Conservation (phyloP, 2,888 invertebrate species). For the Autographa pulchrina region DNA sequence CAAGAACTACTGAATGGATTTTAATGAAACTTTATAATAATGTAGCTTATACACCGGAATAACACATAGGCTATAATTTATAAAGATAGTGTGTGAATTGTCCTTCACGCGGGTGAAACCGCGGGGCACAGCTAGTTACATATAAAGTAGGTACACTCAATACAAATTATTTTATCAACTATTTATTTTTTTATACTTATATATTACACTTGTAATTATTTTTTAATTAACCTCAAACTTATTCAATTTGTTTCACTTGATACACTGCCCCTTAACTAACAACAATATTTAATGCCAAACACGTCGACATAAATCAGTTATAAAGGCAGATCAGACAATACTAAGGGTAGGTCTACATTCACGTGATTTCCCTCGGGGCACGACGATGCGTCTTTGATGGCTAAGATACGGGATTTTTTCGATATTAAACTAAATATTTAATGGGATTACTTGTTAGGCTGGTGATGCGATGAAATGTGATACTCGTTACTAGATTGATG, state of each 20-base stretch:
- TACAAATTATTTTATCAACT: too few species aligned
- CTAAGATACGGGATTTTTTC: constrained; percentile 53
- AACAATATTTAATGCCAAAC: constrained; percentile 22
- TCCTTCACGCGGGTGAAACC: too few species aligned
- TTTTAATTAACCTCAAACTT: too few species aligned
- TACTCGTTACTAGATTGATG: background rate
- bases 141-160: too few species aligned
- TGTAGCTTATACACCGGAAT: too few species aligned
- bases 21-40: too few species aligned
- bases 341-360: constrained; percentile 50
- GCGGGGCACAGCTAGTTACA: too few species aligned
- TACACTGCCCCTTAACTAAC: constrained; percentile 25
- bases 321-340: constrained; percentile 45
- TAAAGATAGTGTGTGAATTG: too few species aligned
- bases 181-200: too few species aligned
- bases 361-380: constrained; percentile 65
- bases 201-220: too few species aligned
- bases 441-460: constrained; percentile 44
- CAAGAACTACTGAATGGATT: too few species aligned
- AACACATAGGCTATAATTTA: too few species aligned
- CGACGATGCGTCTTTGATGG: constrained; percentile 41
- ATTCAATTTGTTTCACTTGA: background rate
- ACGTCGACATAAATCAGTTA: constrained; percentile 54
- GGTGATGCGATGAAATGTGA: constrained; percentile 25
- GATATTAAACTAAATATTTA: constrained; percentile 57